Base-by-base conservation (phyloP, 2,888 invertebrate genomes). In the Oxystoma pomonae region DNA sequence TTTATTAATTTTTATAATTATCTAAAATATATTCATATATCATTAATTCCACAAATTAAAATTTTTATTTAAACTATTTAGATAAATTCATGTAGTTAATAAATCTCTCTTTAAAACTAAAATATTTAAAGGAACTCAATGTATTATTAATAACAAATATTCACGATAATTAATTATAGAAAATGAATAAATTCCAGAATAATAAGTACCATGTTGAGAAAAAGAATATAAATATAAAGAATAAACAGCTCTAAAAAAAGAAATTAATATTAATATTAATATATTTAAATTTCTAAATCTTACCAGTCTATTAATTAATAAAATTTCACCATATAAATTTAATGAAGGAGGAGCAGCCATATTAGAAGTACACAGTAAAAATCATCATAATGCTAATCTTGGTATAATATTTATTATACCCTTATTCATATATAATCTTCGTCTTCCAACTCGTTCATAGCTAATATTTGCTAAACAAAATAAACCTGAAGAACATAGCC, bases 51-150 rank as follows among this genome's bases (percentile, higher is more conserved):
- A 87, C 86, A 87, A 87, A 85, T 85, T 84, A 86, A 84, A 80
- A 84, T 87, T 87, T 86, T 86, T 49, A n/a, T 57, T 81, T 86
- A 86, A 87, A 87, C 84, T 87, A 87, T 82, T 84, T 84, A 86
- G 85, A 80, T 82, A 82, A 79, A 84, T 78, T 75, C 81, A 84
- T 76, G 83, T 78, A 76, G 82, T 75, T 75, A 79, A 65, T 57
- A 63, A 55, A 76, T 84, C 83, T 73, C 83, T 76, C 70, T 83
- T 84, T 75, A 87, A 78, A 81, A 87, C 77, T 77, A 86, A 76
- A 71, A 87, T 75, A 85, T 86, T 87, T 81, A 87, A 83, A 71
- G 86, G 85, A 68, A 87, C 75, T 78, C 84, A 86, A 84, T 87
- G 86, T 74, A 87, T 80, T 71, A 86, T 72, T 79, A 87, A 81